Evolutionary conservation across 2,113 vertebrate species (phyloP), one percentile per base, ranked within the genome.

Genomic region (Microtus richardsoni): DNA sequence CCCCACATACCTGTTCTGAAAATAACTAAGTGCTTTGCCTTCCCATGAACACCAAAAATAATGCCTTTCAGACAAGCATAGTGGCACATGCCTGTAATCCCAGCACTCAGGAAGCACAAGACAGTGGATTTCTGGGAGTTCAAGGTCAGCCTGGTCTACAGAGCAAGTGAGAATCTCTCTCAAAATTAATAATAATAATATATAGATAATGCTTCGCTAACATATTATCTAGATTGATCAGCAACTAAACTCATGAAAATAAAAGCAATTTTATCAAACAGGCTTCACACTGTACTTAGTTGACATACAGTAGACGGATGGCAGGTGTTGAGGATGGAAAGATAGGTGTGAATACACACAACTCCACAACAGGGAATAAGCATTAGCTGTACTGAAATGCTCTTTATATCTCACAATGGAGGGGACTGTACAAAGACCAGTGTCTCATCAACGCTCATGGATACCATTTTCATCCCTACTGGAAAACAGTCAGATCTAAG

Each of bases 41-140:
- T 92, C 71, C 17, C 77, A 44, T 93, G 49, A 96, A 95, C 22
- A 94, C 92, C 68, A 92, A 92, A 95, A 91, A 82, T 60, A 91
- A 78, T 60, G 44, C 16, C 75, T 96, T 90, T 93, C 83, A 49
- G 28, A 22, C 47, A 19, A 33, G 19, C 41, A 68, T n/a, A 13
- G 44, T 36, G 28, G 16, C 58, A 44, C 26, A 47, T 5, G 26
- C 9, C 83, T 66, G 28, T 68, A 85, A 85, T 68, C 41, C 83
- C 64, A 85, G 28, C 10, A 47, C 19, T 68, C 21, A 58, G 58
- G 58, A 58, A 58, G 19, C 24, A 84, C 8, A 64, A 3, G 28
- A 41, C 24, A 21, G 58, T 21, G 58, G 58, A 58, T 26, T 64
- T 84, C 60, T 64, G 10, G 26, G 2, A 68, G 62, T 66, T 49